Base-by-base conservation (phyloP, 1,140 invertebrate genomes). In the Caenorhabditis tropicalis region DNA sequence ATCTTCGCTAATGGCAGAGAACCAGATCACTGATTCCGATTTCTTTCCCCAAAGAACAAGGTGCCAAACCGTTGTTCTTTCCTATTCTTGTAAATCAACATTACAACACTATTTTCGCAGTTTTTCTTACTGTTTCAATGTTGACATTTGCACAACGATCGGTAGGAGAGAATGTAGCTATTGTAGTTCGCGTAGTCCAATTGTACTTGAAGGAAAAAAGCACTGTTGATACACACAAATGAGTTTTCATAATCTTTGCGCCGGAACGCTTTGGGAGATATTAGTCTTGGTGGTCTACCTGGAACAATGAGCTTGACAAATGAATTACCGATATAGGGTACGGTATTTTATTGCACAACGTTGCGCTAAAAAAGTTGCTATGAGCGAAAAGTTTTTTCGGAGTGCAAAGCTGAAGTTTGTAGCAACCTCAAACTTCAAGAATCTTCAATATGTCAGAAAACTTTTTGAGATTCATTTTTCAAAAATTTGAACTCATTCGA, bases 51-150 rank as follows among this genome's bases (percentile, higher is more conserved):
- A 74, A n/a, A 43, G 65, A 74, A 15, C 65, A 74, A 74, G 65
- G 65, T 74, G 65, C 65, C 65, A 43, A 43, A 43, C 65, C 65
- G n/a, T 43, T 36, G 29, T 19, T 56, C 21, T 19, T 46, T 15
- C 19, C 15, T 33, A 10, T 33, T 33, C 58, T 33, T 65, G 58
- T 74, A 43, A 74, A 74, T 43, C 65, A 74, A 74, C 36, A 74
- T 74, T 74, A 43, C 27, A 74, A 74, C 65, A 74, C 65, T 74
- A 74, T 74, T 74, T 74, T 74, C 65, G 58, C 58, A 43, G 65
- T 39, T 74, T 74, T 74, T 43, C 27, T 31, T 31, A 74, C 36
- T 56, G 5, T 43, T 46, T 46, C 65, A 74, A 24, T 74, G 36
- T 74, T 74, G 65, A 74, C 65, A 43, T 74, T 74, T 43, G 65